phyloP scores from a whole-genome alignment of 1,140 invertebrate species.

The Pseudachorutes palmiensis region DNA sequence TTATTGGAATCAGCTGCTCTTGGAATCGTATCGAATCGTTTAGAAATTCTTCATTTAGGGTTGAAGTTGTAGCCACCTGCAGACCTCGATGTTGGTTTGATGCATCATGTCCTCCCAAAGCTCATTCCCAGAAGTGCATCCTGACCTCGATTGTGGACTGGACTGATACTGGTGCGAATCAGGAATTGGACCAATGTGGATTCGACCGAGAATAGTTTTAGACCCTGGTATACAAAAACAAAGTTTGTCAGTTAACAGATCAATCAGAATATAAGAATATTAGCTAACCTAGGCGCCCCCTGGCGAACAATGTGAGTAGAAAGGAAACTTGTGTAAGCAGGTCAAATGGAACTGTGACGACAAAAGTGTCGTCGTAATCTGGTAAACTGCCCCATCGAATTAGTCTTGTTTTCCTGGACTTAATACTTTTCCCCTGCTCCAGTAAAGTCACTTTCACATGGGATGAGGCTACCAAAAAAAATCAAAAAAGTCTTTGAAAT shows the following conservation, averaged over 20 bases:
- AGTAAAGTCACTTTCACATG: slow-evolving; percentile 36
- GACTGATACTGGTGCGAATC: slow-evolving; percentile 22
- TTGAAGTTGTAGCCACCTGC: slow-evolving; percentile 27
- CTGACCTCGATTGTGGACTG: no score
- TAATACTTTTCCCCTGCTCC: slow-evolving; percentile 29
- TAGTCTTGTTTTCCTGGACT: slow-evolving; percentile 26
- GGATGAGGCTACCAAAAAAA: slow-evolving; percentile 28
- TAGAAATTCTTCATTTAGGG: no score
- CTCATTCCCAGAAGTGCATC: slow-evolving; percentile 23
- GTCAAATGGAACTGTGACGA: slow-evolving; percentile 32
- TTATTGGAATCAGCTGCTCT: no score
- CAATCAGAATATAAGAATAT: slow-evolving; percentile 12
- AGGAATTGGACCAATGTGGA: slow-evolving; percentile 31
- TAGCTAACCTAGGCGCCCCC: slow-evolving; percentile 35
- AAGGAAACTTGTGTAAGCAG: slow-evolving; percentile 34
- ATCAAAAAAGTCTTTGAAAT: no score
- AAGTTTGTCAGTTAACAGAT: background rate
- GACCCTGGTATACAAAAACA: slow-evolving; percentile 19
- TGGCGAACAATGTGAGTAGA: slow-evolving; percentile 26
- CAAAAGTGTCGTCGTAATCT: slow-evolving; percentile 35
- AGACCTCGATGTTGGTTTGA: slow-evolving; percentile 27
- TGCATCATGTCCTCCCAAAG: slow-evolving; percentile 38
- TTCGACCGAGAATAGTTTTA: slow-evolving; percentile 34
- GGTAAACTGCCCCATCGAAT: slow-evolving; percentile 36
- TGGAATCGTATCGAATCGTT: no score